Base-by-base conservation (phyloP, 2,888 invertebrate species). In the Morpho deidamia region DNA sequence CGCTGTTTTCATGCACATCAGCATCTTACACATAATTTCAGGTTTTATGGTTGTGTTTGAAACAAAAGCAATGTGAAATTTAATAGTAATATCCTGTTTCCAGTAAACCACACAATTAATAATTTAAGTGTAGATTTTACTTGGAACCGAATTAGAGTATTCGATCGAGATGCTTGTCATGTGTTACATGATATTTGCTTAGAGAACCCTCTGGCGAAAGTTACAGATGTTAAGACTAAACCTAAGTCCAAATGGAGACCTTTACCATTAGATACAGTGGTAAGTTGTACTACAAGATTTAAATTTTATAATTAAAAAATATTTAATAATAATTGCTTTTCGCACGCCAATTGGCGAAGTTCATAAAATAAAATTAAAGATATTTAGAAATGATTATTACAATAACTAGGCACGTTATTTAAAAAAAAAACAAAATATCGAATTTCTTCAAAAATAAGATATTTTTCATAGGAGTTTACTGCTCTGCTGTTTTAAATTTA, bases 241-340 rank as follows among this genome's bases (percentile, higher is more conserved):
- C 96, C 96, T 0, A 99, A 99, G 82, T 95, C 93, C 59, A 99
- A 99, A 83, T 99, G 98, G 98, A 91, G 99, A 61, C 99, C 99
- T 1, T 78, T 95, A 52, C 97, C 99, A 3, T 84, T 99, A 66
- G 99, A 99, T 74, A 99, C 99, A 34, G 95, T 99, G 63, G 96
- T 96, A 88, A 90, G 94, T 90, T 53, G 34, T 37, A 9, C 7
- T 43, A 32, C 2, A 23, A 23, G 9, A 8, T 11, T 12, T 11
- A 23, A 23, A 23, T 23, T 4, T 41, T 41, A n/a, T 41, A 14
- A 43, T 32, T 43, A 2, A 7, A 35, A 23, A 23, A 23, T 23
- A 23, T 23, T 23, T 23, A n/a, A n/a, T n/a, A n/a, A n/a, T n/a
- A n/a, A n/a, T n/a, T n/a, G n/a, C n/a, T n/a, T n/a, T n/a, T n/a